These are phyloP conservation scores for Limnephilus marmoratus DNA, from an alignment of 2,888 invertebrate genomes.

Conservation along the genomic window DNA sequence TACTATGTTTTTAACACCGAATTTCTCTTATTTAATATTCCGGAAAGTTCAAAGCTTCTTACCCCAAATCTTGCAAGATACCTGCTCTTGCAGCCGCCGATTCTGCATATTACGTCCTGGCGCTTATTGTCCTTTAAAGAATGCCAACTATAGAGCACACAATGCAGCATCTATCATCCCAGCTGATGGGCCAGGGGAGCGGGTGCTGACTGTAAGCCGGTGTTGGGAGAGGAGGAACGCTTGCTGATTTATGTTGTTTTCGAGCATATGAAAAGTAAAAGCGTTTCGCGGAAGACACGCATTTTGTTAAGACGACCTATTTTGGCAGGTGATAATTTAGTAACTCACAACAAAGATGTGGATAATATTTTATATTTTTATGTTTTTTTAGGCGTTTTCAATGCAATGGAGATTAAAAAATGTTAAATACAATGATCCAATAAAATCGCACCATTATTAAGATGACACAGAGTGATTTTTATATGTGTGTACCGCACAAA, in stretches of 20 bases:
- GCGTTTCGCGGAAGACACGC: constrained; percentile 59
- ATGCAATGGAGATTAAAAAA: background rate
- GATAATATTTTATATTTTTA: background rate
- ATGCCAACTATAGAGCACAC: constrained; percentile 41
- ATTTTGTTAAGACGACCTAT: constrained; percentile 59
- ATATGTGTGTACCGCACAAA: too few species aligned
- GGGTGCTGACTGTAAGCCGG: background rate
- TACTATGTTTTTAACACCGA: too few species aligned
- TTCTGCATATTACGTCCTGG: constrained; percentile 36
- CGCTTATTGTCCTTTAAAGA: constrained; percentile 50
- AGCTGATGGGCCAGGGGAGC: constrained; percentile 27
- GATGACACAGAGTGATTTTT: background rate
- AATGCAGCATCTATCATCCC: constrained; percentile 63
- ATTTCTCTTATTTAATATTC: background rate
- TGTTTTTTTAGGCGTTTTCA: background rate
- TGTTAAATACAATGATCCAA: background rate
- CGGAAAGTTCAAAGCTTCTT: background rate
- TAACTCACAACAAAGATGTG: background rate
- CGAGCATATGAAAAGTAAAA: constrained; percentile 64
- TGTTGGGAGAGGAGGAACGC: constrained; percentile 18
- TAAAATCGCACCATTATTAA: background rate
- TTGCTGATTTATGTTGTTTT: constrained; percentile 64
- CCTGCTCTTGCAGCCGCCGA: constrained; percentile 38
- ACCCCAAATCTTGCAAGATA: background rate
- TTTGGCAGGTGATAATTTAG: constrained; percentile 66